Conservation (phyloP, 2,113 vertebrate genomes). For the Sardina pilchardus region DNA sequence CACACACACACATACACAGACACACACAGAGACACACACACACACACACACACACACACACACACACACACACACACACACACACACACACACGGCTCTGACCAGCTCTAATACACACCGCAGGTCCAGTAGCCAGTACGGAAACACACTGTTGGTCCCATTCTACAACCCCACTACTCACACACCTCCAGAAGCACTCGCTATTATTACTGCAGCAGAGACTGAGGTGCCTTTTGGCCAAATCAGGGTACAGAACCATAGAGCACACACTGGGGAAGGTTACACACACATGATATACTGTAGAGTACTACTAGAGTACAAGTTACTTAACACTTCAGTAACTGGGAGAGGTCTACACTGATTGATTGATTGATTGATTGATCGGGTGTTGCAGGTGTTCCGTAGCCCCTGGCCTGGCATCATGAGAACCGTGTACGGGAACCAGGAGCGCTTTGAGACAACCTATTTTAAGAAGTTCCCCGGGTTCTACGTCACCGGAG, state of each 20-base stretch:
- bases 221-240: too few species aligned
- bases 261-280: too few species aligned
- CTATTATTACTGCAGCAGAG: too few species aligned
- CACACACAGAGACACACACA: background rate
- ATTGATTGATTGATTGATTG: background rate
- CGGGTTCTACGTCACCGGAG: slow-evolving; percentile 78
- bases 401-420: slow-evolving; percentile 78
- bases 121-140: too few species aligned
- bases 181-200: too few species aligned
- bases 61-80: background rate
- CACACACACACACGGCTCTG: background rate
- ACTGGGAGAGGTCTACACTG: background rate
- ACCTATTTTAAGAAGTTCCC: slow-evolving; percentile 81
- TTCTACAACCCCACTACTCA: too few species aligned
- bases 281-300: too few species aligned
- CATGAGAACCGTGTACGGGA: slow-evolving; percentile 73
- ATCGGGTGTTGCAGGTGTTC: slow-evolving; percentile 68
- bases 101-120: too few species aligned
- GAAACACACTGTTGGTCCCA: too few species aligned
- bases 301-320: too few species aligned
- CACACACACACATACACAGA: background rate
- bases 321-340: too few species aligned
- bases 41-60: background rate
- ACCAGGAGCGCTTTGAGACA: slow-evolving; percentile 76
- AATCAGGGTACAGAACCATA: too few species aligned